These are phyloP conservation scores for Microtus richardsoni DNA, from an alignment of 2,113 vertebrate species.

Conservation along the genomic window DNA sequence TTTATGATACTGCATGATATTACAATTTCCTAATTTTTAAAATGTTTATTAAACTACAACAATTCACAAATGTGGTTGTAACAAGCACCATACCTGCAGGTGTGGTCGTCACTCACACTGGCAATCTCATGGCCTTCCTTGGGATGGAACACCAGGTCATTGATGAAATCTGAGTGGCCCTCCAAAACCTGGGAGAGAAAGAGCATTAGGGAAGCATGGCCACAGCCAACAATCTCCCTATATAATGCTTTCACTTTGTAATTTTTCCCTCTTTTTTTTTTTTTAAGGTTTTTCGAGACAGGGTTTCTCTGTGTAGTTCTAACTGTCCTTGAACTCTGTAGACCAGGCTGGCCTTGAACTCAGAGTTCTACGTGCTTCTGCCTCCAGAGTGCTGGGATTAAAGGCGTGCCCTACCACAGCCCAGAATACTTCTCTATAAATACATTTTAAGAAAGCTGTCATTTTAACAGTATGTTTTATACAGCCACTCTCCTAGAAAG, in stretches of 20 bases:
- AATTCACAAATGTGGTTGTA: constrained; percentile 21
- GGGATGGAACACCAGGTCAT: constrained; percentile 96
- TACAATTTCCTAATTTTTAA: constrained; percentile 7
- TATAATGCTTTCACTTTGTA: constrained; percentile 40
- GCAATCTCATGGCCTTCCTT: constrained; percentile 95
- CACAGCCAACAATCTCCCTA: constrained; percentile 23
- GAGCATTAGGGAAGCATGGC: constrained; percentile 11
- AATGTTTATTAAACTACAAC: constrained; percentile 38
- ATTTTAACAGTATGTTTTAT: constrained; percentile 69
- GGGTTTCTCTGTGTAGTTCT: background rate
- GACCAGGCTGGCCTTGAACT: background rate
- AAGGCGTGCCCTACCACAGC: background rate
- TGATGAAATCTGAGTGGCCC: constrained; percentile 97
- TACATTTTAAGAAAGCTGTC: constrained; percentile 62
- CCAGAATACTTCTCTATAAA: constrained; percentile 49
- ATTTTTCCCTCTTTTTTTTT: background rate
- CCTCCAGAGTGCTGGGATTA: background rate
- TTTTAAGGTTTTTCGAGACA: background rate
- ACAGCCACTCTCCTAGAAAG: constrained; percentile 55
- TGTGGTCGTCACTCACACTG: constrained; percentile 98
- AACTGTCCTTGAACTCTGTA: background rate
- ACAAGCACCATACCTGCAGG: constrained; percentile 93
- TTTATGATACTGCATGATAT: background rate
- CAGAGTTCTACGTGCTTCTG: background rate
- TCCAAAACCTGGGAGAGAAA: constrained; percentile 88